A percentile compares a stretch with the other conserved stretches of the same genome.
These are phyloP conservation scores for Carcinoscorpius rotundicauda DNA, from an alignment of 1,140 invertebrate genomes.

Conservation along the genomic window DNA sequence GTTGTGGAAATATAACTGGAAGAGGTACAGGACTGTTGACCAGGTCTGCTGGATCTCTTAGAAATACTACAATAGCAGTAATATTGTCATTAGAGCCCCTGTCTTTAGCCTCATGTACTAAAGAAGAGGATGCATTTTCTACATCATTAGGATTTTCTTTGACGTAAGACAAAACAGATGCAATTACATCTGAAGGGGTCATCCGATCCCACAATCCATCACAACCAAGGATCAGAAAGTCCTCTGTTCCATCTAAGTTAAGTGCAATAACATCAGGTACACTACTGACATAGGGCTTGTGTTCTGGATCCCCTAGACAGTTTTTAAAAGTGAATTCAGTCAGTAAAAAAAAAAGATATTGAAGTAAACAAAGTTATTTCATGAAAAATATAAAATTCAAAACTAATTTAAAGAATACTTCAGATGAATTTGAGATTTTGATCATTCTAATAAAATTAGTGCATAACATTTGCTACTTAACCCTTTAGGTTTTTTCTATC, in stretches of 20 bases:
- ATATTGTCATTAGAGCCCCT: conserved; percentile 73
- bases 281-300: conserved; percentile 71
- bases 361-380: too few relatives aligned
- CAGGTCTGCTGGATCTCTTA: conserved; percentile 43
- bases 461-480: too few relatives aligned
- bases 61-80: conserved; percentile 71
- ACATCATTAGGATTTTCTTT: conserved; percentile 15
- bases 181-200: conserved; percentile 45
- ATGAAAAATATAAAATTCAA: too few relatives aligned
- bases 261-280: conserved; percentile 67
- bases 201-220: conserved; percentile 89
- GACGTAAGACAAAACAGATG: conserved; percentile 33
- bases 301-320: conserved; percentile 57
- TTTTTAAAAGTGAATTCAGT: too few relatives aligned
- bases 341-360: too few relatives aligned
- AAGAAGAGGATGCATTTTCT: conserved; percentile 40
- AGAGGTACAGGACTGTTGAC: background rate
- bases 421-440: too few relatives aligned
- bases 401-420: too few relatives aligned
- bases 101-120: conserved; percentile 58
- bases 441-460: too few relatives aligned
- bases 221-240: conserved; percentile 81
- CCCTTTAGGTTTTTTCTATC: too few relatives aligned
- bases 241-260: conserved; percentile 63
- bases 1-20: background rate